These are phyloP conservation scores for Rhingia campestris DNA, from an alignment of 2,888 invertebrate genomes.

Conservation along the genomic window DNA sequence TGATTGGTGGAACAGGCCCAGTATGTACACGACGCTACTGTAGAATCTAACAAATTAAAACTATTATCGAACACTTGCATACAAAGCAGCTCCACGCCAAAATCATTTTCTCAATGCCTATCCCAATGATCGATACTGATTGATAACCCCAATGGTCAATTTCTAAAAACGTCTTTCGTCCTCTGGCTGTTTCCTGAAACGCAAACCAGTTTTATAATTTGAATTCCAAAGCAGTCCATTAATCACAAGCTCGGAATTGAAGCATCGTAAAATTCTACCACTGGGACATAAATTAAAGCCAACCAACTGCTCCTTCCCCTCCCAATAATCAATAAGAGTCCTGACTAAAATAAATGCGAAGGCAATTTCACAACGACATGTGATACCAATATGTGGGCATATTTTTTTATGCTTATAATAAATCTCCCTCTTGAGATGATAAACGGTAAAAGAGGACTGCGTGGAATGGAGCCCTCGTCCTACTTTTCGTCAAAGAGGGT, in stretches of 20 bases:
- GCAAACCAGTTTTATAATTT: slow-evolving; percentile 8
- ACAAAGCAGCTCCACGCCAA: neutral
- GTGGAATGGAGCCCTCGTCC: slow-evolving; percentile 1
- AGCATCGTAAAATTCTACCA: slow-evolving; percentile 3
- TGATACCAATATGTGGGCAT: slow-evolving; percentile 28
- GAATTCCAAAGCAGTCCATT: slow-evolving; percentile 21
- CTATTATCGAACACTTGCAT: too few species aligned
- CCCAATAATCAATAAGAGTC: slow-evolving; percentile 29
- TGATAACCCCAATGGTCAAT: slow-evolving; percentile 55
- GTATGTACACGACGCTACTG: too few species aligned
- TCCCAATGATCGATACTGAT: slow-evolving; percentile 51
- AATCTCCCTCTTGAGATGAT: slow-evolving; percentile 37
- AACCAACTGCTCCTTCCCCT: neutral
- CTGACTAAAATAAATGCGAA: slow-evolving; percentile 19
- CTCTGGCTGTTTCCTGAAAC: neutral
- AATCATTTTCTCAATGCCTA: slow-evolving; percentile 25
- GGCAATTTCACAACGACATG: slow-evolving; percentile 36
- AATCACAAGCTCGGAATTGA: slow-evolving; percentile 12
- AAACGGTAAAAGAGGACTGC: slow-evolving; percentile 24
- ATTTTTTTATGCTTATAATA: slow-evolving; percentile 36
- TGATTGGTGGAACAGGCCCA: too few species aligned
- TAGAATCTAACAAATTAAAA: too few species aligned
- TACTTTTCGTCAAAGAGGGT: neutral
- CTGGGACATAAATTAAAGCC: slow-evolving; percentile 17
- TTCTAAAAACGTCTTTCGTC: slow-evolving; percentile 6